Evolutionary conservation across 2,113 vertebrate species (phyloP).

Genomic region (Tricholaema leucomelas): DNA sequence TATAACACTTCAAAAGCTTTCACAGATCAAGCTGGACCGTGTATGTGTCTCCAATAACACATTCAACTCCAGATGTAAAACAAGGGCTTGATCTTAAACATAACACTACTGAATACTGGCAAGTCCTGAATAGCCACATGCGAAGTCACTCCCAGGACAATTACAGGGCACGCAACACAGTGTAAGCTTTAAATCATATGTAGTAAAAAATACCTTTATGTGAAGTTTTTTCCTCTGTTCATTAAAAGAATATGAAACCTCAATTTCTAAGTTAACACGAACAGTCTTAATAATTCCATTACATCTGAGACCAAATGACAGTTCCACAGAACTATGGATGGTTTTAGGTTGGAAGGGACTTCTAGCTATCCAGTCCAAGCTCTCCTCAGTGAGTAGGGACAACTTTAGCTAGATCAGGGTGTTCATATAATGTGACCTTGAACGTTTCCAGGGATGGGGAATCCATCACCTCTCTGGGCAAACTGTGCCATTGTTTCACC

Average conservation of each 20-base stretch:
- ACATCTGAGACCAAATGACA: not conserved
- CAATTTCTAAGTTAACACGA: not conserved
- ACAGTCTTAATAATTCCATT: not conserved
- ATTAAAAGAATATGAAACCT: not conserved
- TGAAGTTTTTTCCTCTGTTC: not conserved
- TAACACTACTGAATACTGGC: not conserved
- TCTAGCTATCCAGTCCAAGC: too few species aligned
- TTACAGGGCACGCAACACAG: accelerated
- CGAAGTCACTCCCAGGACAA: not conserved
- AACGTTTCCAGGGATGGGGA: too few species aligned
- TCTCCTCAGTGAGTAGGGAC: too few species aligned
- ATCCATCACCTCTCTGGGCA: too few species aligned
- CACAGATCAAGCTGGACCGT: not conserved
- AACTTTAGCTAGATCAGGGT: too few species aligned
- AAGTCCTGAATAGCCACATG: accelerated
- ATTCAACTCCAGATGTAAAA: not conserved
- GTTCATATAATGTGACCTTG: too few species aligned
- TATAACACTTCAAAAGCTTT: not conserved
- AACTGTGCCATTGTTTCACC: too few species aligned
- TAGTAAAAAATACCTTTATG: not conserved
- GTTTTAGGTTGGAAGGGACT: too few species aligned
- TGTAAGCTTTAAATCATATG: not conserved
- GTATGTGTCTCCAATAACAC: not conserved
- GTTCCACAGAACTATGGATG: not conserved
- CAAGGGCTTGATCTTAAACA: not conserved